Percentiles rank a stretch among this genome's conserved stretches.
Evolutionary conservation across 2,888 invertebrate genomes (phyloP).

Genomic region (Leuctra nigra): DNA sequence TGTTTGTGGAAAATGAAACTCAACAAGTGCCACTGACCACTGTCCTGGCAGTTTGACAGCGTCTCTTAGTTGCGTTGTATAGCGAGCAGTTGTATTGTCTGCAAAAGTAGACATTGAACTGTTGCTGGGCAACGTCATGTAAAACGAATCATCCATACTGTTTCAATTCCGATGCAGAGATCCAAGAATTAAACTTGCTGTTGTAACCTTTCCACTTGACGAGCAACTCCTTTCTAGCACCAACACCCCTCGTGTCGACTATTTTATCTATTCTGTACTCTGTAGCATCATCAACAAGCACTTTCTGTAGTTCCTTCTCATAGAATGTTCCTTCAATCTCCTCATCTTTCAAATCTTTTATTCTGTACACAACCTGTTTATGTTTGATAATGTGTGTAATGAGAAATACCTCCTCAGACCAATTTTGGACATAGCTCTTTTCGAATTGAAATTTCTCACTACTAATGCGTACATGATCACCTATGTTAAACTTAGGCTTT

Average conservation of each 20-base stretch:
- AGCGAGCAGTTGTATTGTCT: conserved; percentile 32
- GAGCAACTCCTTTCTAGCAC: conserved; percentile 24
- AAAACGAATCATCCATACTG: conserved; percentile 29
- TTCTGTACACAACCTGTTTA: conserved; percentile 31
- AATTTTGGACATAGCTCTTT: conserved; percentile 30
- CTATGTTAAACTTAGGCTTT: conserved; percentile 14
- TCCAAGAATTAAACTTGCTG: conserved; percentile 30
- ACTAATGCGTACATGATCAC: conserved; percentile 25
- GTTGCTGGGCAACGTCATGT: conserved; percentile 31
- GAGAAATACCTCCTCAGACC: conserved; percentile 32
- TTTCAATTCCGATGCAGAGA: conserved; percentile 19
- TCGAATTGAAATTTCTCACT: conserved; percentile 29
- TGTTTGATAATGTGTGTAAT: conserved; percentile 27
- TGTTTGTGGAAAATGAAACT: conserved; percentile 29
- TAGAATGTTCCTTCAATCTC: conserved; percentile 32
- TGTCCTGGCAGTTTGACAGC: conserved; percentile 28
- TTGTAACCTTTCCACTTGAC: conserved; percentile 33
- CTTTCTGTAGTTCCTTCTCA: conserved; percentile 29
- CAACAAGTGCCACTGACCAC: conserved; percentile 31
- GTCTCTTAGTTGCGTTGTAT: conserved; percentile 30
- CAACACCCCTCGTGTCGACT: conserved; percentile 24
- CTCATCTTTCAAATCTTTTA: conserved; percentile 30
- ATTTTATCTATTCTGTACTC: conserved; percentile 30
- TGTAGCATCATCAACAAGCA: conserved; percentile 16
- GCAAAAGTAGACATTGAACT: conserved; percentile 31